Base-by-base conservation (phyloP, 2,888 invertebrate species). In the Lochmaea crataegi region DNA sequence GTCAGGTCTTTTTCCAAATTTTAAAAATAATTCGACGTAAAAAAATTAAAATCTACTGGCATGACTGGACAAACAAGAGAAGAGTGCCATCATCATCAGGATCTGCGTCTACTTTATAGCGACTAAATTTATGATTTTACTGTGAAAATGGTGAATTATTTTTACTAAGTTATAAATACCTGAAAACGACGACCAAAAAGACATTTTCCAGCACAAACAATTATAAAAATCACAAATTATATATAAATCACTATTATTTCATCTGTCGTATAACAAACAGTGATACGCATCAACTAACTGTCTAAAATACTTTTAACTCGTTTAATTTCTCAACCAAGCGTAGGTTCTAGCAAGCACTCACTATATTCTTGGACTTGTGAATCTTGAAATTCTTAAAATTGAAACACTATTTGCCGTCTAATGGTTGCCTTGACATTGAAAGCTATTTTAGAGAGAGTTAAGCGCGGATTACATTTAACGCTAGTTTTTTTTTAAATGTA, bases 111-210 rank as follows among this genome's bases (percentile, higher is more conserved):
- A n/a, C n/a, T n/a, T n/a, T n/a, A n/a, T n/a, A n/a, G n/a, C n/a
- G n/a, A n/a, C n/a, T n/a, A n/a, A n/a, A n/a, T n/a, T n/a, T n/a
- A n/a, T n/a, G n/a, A n/a, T n/a, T n/a, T n/a, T n/a, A n/a, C n/a
- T n/a, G n/a, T n/a, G n/a, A n/a, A 26, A 26, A 26, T 1, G 7
- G 18, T 9, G 26, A 16, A 14, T 58, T 18, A 41, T 16, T 41
- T 16, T n/a, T n/a, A n/a, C n/a, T n/a, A n/a, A n/a, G n/a, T n/a
- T n/a, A n/a, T n/a, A n/a, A 5, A 32, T 71, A 71, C 71, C 53
- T 60, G 71, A 60, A 51, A 71, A 56, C 22, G 71, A 71, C 7
- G 71, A 71, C 65, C 65, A 71, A 64, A 71, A 65, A 18, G 71
- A 71, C 71, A 71, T 71, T 14, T 64, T 65, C 12, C 2, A 16